These are phyloP conservation scores for Actias luna DNA, from an alignment of 2,888 invertebrate species.

Conservation along the genomic window DNA sequence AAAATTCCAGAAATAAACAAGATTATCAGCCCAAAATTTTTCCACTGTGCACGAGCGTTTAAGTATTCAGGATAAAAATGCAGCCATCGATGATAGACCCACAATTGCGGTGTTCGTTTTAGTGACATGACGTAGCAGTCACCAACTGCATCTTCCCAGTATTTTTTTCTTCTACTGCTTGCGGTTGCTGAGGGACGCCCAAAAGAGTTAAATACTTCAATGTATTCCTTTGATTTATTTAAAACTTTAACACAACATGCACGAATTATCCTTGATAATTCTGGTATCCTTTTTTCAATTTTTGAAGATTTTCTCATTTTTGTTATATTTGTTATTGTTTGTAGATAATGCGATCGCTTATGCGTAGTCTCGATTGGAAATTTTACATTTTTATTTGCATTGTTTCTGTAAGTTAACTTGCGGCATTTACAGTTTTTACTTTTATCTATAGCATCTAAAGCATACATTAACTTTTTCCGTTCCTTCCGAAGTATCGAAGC, in stretches of 20 bases:
- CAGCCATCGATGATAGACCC: conserved; percentile 41
- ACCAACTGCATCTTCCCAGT: conserved; percentile 30
- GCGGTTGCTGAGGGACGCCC: background rate
- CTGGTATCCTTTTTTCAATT: conserved; percentile 12
- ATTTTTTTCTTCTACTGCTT: conserved; percentile 16
- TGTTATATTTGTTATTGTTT: background rate
- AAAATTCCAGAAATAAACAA: conserved; percentile 37
- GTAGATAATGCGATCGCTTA: background rate
- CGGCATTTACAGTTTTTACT: conserved; percentile 23
- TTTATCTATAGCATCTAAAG: conserved; percentile 27
- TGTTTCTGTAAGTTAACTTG: conserved; percentile 20
- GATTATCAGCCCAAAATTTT: conserved; percentile 30
- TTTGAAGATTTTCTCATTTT: conserved; percentile 17
- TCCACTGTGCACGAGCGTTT: conserved; percentile 29
- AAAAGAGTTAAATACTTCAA: background rate
- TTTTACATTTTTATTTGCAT: conserved; percentile 5
- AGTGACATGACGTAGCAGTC: conserved; percentile 47
- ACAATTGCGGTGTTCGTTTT: conserved; percentile 40
- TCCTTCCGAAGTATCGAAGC: conserved; percentile 39
- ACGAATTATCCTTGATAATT: conserved; percentile 24
- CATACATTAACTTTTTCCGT: conserved; percentile 34
- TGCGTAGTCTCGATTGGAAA: background rate
- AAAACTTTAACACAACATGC: conserved; percentile 14
- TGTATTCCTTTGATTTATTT: background rate
- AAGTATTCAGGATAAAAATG: conserved; percentile 36